Percentiles rank a stretch among this genome's conserved stretches.
Conservation (phyloP, 2,113 vertebrate genomes). For the Orycteropus afer region DNA sequence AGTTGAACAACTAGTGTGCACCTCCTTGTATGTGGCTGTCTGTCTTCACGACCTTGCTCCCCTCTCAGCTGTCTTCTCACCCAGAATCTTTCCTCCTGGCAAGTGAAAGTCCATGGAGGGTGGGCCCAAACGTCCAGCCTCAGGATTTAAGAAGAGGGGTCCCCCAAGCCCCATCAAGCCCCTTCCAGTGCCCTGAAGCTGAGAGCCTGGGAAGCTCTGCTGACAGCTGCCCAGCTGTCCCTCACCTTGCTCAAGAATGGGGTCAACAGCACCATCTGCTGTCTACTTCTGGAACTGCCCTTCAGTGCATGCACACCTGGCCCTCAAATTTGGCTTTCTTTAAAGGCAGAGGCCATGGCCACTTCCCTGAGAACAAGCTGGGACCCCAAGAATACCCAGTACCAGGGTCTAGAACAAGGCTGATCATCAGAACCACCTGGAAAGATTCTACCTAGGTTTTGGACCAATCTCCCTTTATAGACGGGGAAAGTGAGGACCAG, state of each 20-base stretch:
- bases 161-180: fast-evolving
- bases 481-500: neutral
- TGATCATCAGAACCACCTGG: neutral
- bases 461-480: neutral
- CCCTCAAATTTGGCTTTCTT: fast-evolving
- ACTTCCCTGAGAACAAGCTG: neutral
- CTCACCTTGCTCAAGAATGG: neutral
- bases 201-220: neutral
- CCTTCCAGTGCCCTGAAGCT: neutral
- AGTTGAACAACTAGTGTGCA: neutral
- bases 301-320: fast-evolving
- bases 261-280: slow-evolving; percentile 77
- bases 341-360: neutral
- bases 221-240: fast-evolving
- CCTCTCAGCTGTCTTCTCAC: neutral
- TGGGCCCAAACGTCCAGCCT: neutral
- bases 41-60: neutral
- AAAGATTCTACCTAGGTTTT: neutral
- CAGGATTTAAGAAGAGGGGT: neutral
- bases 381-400: fast-evolving
- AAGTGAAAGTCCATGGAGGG: neutral
- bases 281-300: neutral
- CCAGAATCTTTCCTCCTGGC: neutral
- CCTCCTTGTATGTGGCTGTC: too few species aligned
- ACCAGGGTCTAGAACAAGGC: fast-evolving